Conservation (phyloP, 1,140 invertebrate genomes). For the Drosophila sproati region DNA sequence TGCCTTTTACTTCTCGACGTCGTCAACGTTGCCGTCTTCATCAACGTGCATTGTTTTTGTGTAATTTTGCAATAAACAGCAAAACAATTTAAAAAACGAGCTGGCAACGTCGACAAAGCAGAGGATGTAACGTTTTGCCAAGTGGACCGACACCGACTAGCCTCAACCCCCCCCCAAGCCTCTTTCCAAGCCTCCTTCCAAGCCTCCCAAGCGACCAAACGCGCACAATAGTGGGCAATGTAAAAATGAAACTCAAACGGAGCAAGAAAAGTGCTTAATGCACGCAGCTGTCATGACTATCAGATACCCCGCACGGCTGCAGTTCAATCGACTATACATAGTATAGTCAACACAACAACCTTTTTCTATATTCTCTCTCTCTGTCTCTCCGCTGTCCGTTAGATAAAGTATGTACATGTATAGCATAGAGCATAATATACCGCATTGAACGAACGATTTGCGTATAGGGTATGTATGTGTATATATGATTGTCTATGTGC, state of each 20-base stretch:
- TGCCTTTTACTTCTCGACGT: slow-evolving; percentile 37
- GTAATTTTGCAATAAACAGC: slow-evolving; percentile 83
- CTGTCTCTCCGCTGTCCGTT: too few relatives aligned
- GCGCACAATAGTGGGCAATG: slow-evolving; percentile 52
- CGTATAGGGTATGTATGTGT: neutral
- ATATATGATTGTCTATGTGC: slow-evolving; percentile 8
- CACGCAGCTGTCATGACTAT: neutral
- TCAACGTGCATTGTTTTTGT: slow-evolving; percentile 80
- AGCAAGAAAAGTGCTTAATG: slow-evolving; percentile 4
- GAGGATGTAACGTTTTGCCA: slow-evolving; percentile 80
- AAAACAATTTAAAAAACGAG: slow-evolving; percentile 76
- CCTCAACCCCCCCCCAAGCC: slow-evolving; percentile 3
- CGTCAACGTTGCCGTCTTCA: slow-evolving; percentile 66
- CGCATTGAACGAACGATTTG: neutral
- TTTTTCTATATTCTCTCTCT: too few relatives aligned
- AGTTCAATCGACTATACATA: neutral
- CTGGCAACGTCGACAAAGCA: slow-evolving; percentile 64
- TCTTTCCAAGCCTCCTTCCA: too few relatives aligned
- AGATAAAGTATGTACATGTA: neutral
- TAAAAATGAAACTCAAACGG: slow-evolving; percentile 51
- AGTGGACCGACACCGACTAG: slow-evolving; percentile 71
- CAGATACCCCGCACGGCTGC: neutral
- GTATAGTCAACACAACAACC: neutral
- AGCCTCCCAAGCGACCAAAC: slow-evolving; percentile 7
- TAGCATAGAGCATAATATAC: neutral